Evolutionary conservation across 2,113 vertebrate genomes (phyloP), one percentile per base, ranked within the genome.

Genomic region (Odocoileus virginianus): DNA sequence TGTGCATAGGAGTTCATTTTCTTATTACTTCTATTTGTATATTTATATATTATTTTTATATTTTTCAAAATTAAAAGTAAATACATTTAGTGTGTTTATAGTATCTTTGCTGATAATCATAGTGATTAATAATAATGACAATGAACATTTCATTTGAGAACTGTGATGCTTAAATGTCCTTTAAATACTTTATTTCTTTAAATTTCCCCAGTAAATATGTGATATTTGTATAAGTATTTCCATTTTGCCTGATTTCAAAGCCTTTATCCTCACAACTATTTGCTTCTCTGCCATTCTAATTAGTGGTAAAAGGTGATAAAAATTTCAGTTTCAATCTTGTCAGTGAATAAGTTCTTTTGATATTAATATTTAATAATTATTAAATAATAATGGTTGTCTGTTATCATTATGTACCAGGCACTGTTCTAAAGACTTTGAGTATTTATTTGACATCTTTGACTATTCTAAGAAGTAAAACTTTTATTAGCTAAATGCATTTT

Each of bases 291-390:
- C 11, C 21, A 28, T 87, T 87, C 21, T 81, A 64, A 50, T 67
- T 28, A 78, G 28, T 89, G 27, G 5, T 57, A 40, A 84, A 84
- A 45, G 27, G 28, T 76, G 28, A 54, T 93, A 55, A 96, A 74
- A 84, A 58, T 78, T 78, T 79, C 61, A 91, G 28, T 82, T 78
- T 30, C 40, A 93, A 78, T 1, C 88, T 79, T 74, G 15, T 83
- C 23, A 91, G 14, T 84, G 27, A 55, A 87, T 87, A 89, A 84
- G 14, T 33, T 15, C 3, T 90, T 87, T 81, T 71, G 76, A 61
- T 91, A 89, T 16, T 93, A 61, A 71, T 96, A 64, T 28, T 89
- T 86, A 86, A 89, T 82, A 16, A 79, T 95, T 71, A 71, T 86
- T 58, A 82, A 50, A 12, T 95, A 88, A 84, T 60, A 92, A 36